Percentiles rank a stretch among this genome's conserved stretches.
phyloP scores from a whole-genome alignment of 2,797 vertebrate species.

The Cirrhinus molitorella region DNA sequence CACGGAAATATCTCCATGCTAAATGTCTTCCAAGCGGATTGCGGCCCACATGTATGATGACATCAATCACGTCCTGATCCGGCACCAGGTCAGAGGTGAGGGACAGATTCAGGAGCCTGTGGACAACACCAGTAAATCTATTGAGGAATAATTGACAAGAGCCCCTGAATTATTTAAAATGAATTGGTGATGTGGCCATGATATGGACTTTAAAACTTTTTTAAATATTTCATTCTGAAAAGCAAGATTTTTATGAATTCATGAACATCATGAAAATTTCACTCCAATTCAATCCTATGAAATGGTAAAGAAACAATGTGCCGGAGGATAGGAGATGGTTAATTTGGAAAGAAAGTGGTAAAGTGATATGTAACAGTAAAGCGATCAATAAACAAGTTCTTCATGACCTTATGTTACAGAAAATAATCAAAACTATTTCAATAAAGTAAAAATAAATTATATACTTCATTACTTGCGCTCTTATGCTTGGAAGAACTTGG shows the following conservation, averaged over 20 bases:
- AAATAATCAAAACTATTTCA: neutral
- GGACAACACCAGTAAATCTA: neutral
- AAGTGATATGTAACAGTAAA: neutral
- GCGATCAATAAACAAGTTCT: neutral
- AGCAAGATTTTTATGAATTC: neutral
- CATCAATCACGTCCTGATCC: conserved; percentile 96
- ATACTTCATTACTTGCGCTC: neutral
- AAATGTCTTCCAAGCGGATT: conserved; percentile 95
- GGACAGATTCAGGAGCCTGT: conserved; percentile 79
- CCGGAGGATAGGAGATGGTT: neutral
- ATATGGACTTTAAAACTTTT: neutral
- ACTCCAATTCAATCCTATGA: neutral
- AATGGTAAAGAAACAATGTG: neutral
- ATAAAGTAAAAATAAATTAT: neutral
- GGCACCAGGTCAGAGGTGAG: conserved; percentile 94
- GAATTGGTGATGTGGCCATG: neutral
- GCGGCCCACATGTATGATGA: conserved; percentile 94
- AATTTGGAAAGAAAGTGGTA: neutral
- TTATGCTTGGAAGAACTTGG: neutral
- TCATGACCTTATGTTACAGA: neutral
- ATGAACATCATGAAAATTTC: neutral
- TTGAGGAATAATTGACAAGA: neutral
- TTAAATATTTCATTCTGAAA: neutral
- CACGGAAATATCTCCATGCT: conserved; percentile 96
- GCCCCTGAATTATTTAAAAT: neutral